Evolutionary conservation across 2,888 invertebrate genomes (phyloP).

Genomic region (Drosophila engyochracea): DNA sequence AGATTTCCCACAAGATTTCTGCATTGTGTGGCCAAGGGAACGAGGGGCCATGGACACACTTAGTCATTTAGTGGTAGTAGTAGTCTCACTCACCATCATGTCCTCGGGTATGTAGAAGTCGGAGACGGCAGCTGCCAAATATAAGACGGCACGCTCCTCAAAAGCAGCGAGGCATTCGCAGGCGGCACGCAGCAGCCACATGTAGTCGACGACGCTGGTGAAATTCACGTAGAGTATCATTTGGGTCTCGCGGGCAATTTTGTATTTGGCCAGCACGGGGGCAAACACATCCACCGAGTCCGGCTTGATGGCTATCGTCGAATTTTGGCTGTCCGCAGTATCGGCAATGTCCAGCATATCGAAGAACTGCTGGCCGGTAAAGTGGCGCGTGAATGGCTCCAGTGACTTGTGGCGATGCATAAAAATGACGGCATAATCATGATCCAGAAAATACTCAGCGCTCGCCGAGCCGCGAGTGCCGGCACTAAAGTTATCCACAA

Average conservation of each 20-base stretch:
- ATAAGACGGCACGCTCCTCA: conserved; percentile 91
- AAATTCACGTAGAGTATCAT: conserved; percentile 92
- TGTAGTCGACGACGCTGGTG: conserved; percentile 95
- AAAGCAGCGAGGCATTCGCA: conserved; percentile 91
- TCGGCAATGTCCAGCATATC: conserved; percentile 90
- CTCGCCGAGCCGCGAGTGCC: conserved; percentile 98
- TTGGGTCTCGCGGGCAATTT: conserved; percentile 91
- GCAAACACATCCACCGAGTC: conserved; percentile 91
- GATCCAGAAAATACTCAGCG: conserved; percentile 96
- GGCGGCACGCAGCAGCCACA: conserved; percentile 94
- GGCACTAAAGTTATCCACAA: conserved; percentile 99
- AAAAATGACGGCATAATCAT: conserved; percentile 96
- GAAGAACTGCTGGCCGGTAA: conserved; percentile 91
- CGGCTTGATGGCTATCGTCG: conserved; percentile 89
- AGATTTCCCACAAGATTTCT: conserved; percentile 71
- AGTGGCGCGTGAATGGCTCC: conserved; percentile 96
- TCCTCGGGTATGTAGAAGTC: conserved; percentile 98
- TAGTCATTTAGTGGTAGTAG: not conserved
- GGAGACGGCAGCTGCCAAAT: conserved; percentile 98
- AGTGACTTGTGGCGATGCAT: conserved; percentile 95
- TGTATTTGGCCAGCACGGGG: conserved; percentile 91
- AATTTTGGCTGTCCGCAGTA: conserved; percentile 86
- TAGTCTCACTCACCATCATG: conserved; percentile 90
- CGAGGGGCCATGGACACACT: not conserved
- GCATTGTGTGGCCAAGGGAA: conserved; percentile 4